phyloP scores from a whole-genome alignment of 2,113 vertebrate species.

The Brachypteracias leptosomus region DNA sequence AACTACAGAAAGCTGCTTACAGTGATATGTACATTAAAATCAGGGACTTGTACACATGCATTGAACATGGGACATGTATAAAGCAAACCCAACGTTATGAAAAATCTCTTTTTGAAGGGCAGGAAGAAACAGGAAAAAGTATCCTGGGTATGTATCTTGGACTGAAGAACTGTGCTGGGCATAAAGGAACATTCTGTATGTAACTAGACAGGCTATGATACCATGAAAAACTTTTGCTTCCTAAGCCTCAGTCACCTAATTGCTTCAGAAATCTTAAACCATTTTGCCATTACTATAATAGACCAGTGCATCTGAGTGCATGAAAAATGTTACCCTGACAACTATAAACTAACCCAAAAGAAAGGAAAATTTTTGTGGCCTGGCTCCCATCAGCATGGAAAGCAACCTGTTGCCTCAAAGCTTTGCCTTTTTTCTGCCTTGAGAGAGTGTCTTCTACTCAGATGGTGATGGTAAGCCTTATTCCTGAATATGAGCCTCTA shows the following conservation, averaged over 20 bases:
- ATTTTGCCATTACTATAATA: not conserved
- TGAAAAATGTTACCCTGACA: not conserved
- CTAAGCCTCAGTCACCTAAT: not conserved
- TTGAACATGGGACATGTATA: not conserved
- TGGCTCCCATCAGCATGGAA: not conserved
- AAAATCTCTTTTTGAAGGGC: not conserved
- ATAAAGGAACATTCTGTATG: not conserved
- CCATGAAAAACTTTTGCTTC: not conserved
- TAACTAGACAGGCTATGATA: not conserved
- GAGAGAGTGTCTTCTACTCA: not conserved
- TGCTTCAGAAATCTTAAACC: not conserved
- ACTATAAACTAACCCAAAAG: not conserved
- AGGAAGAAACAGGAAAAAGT: not conserved
- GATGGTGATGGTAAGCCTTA: not conserved
- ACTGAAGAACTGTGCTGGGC: not conserved
- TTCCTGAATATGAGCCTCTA: not conserved
- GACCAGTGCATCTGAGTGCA: not conserved
- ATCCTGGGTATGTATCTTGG: not conserved
- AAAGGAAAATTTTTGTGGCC: not conserved
- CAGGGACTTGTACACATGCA: not conserved
- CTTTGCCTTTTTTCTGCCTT: not conserved
- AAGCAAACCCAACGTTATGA: not conserved
- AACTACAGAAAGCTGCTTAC: not conserved
- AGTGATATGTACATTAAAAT: not conserved
- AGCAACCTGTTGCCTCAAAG: not conserved